These are phyloP conservation scores for Trichoplax adhaerens DNA, from an alignment of 37 sponge, comb jelly and placozoan genomes.

Conservation along the genomic window DNA sequence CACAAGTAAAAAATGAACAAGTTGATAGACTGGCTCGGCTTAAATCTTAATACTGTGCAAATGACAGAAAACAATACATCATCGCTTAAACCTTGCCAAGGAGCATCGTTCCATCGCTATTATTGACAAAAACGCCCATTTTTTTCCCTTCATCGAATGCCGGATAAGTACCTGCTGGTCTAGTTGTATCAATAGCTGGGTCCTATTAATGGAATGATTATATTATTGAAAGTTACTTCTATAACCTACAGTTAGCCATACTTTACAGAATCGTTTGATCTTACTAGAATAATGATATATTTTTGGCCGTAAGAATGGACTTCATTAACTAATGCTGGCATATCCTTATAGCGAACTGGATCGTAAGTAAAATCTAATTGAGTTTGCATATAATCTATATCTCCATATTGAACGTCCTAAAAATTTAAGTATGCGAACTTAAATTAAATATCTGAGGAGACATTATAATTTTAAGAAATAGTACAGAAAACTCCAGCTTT, in stretches of 20 bases:
- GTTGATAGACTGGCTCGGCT: too few relatives aligned
- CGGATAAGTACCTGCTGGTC: slow-evolving; percentile 24
- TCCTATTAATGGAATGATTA: slow-evolving; percentile 13
- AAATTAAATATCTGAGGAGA: too few relatives aligned
- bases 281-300: slow-evolving; percentile 50
- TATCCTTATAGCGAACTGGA: slow-evolving; percentile 6
- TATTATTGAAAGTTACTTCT: background rate
- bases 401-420: slow-evolving; percentile 67
- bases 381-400: slow-evolving; percentile 66
- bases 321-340: slow-evolving; percentile 32
- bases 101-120: slow-evolving; percentile 22
- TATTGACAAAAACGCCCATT: slow-evolving; percentile 35
- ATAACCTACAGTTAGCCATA: background rate
- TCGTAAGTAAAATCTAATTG: slow-evolving; percentile 59
- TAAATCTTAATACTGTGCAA: too few relatives aligned
- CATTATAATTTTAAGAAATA: too few relatives aligned
- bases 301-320: slow-evolving; percentile 43
- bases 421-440: background rate
- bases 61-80: background rate
- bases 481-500: too few relatives aligned
- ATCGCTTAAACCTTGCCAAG: slow-evolving; percentile 25
- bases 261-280: background rate
- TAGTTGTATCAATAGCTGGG: slow-evolving; percentile 42
- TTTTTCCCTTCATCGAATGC: slow-evolving; percentile 44
- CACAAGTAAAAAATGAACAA: too few relatives aligned